These are phyloP conservation scores for Mastomys coucha DNA, from an alignment of 2,113 vertebrate genomes.

Conservation along the genomic window DNA sequence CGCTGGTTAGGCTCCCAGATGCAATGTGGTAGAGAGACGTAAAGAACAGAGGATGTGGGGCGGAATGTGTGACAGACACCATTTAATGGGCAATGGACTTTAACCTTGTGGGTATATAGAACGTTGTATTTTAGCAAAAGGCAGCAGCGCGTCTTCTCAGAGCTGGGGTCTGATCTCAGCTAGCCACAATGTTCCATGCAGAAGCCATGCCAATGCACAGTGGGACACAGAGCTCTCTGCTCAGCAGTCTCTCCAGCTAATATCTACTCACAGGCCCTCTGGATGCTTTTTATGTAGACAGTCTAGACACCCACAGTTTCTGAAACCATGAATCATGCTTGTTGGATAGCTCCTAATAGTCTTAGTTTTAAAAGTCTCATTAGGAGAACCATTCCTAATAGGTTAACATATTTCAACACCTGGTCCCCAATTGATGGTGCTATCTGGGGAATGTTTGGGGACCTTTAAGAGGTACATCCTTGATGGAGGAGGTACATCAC, in stretches of 20 bases:
- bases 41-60: background rate
- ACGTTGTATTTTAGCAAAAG: background rate
- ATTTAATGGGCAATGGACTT: background rate
- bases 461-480: background rate
- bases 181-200: background rate
- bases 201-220: background rate
- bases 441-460: background rate
- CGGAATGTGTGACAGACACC: background rate
- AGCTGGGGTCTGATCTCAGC: background rate
- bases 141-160: background rate
- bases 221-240: background rate
- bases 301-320: background rate
- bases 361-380: background rate
- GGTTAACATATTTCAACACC: background rate
- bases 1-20: background rate
- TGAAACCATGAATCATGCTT: background rate
- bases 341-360: too few species aligned
- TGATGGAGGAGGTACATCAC: background rate
- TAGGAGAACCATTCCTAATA: background rate
- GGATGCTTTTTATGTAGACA: too few species aligned
- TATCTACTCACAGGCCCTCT: background rate
- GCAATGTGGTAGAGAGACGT: background rate
- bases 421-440: background rate
- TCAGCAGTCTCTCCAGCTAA: background rate
- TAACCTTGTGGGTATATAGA: background rate